A percentile compares a stretch with the other conserved stretches of the same genome.
Conservation (phyloP, 2,888 invertebrate genomes). For the Pedicia rivosa region DNA sequence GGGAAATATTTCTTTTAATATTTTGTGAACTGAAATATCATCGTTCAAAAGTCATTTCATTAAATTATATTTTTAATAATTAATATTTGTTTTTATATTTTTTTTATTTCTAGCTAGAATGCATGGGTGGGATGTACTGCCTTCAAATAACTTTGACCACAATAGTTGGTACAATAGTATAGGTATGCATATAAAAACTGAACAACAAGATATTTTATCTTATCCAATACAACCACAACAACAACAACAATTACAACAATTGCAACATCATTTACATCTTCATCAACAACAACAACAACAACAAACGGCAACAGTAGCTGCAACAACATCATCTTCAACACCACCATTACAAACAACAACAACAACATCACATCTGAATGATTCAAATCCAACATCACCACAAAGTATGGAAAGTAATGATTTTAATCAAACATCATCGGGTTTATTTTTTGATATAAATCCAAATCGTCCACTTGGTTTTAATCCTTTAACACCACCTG, state of each 20-base stretch:
- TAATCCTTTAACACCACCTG: slow-evolving; percentile 44
- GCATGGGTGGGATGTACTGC: slow-evolving; percentile 28
- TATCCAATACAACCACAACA: slow-evolving; percentile 5
- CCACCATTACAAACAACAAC: neutral
- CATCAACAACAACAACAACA: slow-evolving; percentile 19
- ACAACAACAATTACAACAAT: slow-evolving; percentile 11
- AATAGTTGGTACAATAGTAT: slow-evolving; percentile 27
- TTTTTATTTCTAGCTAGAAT: slow-evolving; percentile 19
- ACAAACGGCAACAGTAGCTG: slow-evolving; percentile 15
- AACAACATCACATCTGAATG: slow-evolving; percentile 12
- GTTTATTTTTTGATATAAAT: slow-evolving; percentile 7
- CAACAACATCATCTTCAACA: slow-evolving; percentile 5
- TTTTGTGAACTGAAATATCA: too few relatives aligned
- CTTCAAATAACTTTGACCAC: slow-evolving; percentile 24
- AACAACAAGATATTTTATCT: slow-evolving; percentile 14
- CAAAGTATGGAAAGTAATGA: slow-evolving; percentile 31
- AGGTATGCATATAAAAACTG: slow-evolving; percentile 27
- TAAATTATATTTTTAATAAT: too few relatives aligned
- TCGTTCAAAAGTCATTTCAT: too few relatives aligned
- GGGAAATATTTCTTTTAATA: too few relatives aligned
- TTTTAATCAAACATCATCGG: slow-evolving; percentile 20
- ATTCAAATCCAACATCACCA: slow-evolving; percentile 35
- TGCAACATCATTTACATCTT: slow-evolving; percentile 17
- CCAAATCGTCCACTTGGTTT: slow-evolving; percentile 35
- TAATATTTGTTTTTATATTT: neutral